phyloP scores from a whole-genome alignment of 2,797 vertebrate genomes.

The Lepilemur septentrionalis region DNA sequence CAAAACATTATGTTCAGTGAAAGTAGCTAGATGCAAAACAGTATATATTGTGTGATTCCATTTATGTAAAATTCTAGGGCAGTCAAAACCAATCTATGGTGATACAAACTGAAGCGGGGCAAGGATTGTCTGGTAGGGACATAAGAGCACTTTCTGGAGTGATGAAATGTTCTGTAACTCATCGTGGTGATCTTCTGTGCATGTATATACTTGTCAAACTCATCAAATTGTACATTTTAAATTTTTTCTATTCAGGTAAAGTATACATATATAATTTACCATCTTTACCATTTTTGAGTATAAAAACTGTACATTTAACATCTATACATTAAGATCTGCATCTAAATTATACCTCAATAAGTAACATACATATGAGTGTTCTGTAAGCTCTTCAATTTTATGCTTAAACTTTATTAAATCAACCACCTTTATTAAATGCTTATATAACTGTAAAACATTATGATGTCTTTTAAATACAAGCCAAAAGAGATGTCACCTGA shows the following conservation, averaged over 20 bases:
- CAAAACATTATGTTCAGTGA: background rate
- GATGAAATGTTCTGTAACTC: background rate
- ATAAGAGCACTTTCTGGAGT: background rate
- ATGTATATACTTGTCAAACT: background rate
- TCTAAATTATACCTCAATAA: background rate
- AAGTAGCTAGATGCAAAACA: background rate
- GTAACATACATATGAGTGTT: background rate
- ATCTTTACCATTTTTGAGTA: background rate
- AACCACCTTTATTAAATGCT: background rate
- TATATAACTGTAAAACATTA: background rate
- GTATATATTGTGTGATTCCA: background rate
- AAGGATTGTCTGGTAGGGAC: background rate
- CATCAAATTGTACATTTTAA: background rate
- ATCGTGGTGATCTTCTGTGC: rapidly evolving
- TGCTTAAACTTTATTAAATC: background rate
- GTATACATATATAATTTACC: background rate
- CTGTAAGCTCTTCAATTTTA: background rate
- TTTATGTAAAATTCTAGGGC: background rate
- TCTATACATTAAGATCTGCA: background rate
- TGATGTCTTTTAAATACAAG: background rate
- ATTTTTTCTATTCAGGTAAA: background rate
- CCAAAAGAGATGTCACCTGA: background rate
- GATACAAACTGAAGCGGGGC: background rate
- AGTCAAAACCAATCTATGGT: background rate
- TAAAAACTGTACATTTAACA: background rate